phyloP scores from a whole-genome alignment of 1,140 invertebrate genomes.

The Pseudoatta argentina region DNA sequence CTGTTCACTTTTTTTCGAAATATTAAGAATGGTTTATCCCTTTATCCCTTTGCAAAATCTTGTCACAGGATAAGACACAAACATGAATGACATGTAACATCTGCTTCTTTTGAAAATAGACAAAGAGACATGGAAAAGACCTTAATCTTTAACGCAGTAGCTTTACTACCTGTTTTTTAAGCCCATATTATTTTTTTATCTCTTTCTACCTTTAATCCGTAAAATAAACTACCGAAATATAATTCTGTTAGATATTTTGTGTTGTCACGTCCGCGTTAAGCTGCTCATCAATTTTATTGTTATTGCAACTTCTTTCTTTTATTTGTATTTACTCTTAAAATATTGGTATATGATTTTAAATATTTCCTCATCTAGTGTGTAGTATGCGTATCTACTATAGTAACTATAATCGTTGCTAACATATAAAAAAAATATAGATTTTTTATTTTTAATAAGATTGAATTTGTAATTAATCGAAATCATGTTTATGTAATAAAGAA shows the following conservation, averaged over 20 bases:
- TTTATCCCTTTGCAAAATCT: not conserved
- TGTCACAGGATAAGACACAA: not conserved
- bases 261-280: not conserved
- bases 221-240: conserved; percentile 11
- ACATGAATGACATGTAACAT: conserved; percentile 14
- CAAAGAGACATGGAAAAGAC: conserved; percentile 65
- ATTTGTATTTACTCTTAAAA: not conserved
- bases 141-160: conserved; percentile 72
- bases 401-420: not conserved
- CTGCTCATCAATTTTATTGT: not conserved
- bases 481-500: not conserved
- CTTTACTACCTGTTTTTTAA: conserved; percentile 80
- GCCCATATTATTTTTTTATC: not conserved
- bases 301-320: not conserved
- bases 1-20: not conserved
- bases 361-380: not conserved
- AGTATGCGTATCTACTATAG: not conserved
- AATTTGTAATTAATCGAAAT: not conserved
- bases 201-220: not conserved
- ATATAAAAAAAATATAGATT: not conserved
- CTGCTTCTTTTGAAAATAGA: conserved; percentile 61
- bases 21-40: not conserved
- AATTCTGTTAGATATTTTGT: not conserved
- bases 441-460: not conserved
- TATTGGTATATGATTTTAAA: not conserved